Base-by-base conservation (phyloP, 37 sponge, comb jelly and placozoan genomes). In the Bolinopsis microptera region DNA sequence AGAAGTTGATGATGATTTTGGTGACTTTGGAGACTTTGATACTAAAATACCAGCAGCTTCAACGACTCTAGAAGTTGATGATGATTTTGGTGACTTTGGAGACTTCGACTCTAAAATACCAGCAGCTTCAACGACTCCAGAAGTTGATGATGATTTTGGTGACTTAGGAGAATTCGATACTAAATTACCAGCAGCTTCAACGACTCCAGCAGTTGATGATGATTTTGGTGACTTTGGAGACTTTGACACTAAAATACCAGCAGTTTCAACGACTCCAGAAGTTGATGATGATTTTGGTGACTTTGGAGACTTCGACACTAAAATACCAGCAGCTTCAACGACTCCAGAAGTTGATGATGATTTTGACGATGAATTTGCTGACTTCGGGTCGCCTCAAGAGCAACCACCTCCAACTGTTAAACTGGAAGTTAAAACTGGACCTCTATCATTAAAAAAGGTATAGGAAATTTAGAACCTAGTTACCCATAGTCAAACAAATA, bases 341-440 rank as follows among this genome's bases (percentile, higher is more conserved):
- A 23, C 75, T 5, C 5, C 26, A 24, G 75, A n/a, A 38, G 27
- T n/a, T 27, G 61, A 86, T 39, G 61, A 39, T 38, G 90, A 86
- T 24, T 39, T 26, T 16, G 61, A 86, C 18, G 90, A 34, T 80
- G 83, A 27, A 8, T 86, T 86, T 86, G 90, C 90, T 24, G 35
- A 86, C 31, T 86, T 86, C 26, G 83, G 74, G 9, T 48, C 61
- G n/a, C n/a, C n/a, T n/a, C n/a, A n/a, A n/a, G n/a, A n/a, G n/a
- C n/a, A n/a, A n/a, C n/a, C n/a, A n/a, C n/a, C n/a, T n/a, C n/a
- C n/a, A n/a, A n/a, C n/a, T n/a, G n/a, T n/a, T n/a, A n/a, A n/a
- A n/a, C n/a, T n/a, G n/a, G n/a, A n/a, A n/a, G n/a, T n/a, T n/a
- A n/a, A n/a, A n/a, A n/a, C n/a, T n/a, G n/a, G n/a, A n/a, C n/a